These are phyloP conservation scores for Pachydiplax longipennis DNA, from an alignment of 2,888 invertebrate genomes.

Conservation along the genomic window DNA sequence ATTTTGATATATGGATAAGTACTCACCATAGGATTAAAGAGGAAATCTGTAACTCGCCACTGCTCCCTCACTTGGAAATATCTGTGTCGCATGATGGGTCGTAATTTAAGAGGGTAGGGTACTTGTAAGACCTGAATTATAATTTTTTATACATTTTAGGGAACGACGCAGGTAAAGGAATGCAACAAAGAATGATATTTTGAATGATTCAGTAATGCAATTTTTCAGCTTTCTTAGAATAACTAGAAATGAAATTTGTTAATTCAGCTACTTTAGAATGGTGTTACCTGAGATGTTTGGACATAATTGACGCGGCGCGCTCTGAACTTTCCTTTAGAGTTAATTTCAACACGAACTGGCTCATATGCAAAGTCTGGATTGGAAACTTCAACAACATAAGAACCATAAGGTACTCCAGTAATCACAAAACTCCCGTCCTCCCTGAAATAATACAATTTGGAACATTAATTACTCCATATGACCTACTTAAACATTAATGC, in stretches of 20 bases:
- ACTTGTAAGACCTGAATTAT: slow-evolving; percentile 69
- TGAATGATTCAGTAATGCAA: neutral
- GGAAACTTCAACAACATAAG: slow-evolving; percentile 91
- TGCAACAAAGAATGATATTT: neutral
- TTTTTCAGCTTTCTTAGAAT: neutral
- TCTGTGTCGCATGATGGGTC: slow-evolving; percentile 78
- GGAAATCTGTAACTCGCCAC: slow-evolving; percentile 95
- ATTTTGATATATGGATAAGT: neutral
- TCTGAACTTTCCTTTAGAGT: slow-evolving; percentile 94
- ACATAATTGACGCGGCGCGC: slow-evolving; percentile 94
- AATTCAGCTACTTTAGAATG: neutral
- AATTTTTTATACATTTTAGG: neutral
- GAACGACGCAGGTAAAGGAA: too few relatives aligned
- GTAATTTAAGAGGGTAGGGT: slow-evolving; percentile 90
- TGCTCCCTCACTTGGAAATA: slow-evolving; percentile 96
- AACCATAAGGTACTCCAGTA: slow-evolving; percentile 88
- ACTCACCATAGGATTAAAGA: slow-evolving; percentile 92
- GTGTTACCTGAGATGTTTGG: slow-evolving; percentile 81
- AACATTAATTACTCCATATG: too few relatives aligned
- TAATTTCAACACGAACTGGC: slow-evolving; percentile 94
- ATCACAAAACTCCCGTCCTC: slow-evolving; percentile 92
- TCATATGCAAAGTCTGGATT: slow-evolving; percentile 94
- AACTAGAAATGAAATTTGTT: neutral
- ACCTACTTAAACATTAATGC: too few relatives aligned
- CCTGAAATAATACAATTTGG: slow-evolving; percentile 59